Evolutionary conservation across 2,797 vertebrate species (phyloP), one percentile per base, ranked within the genome.

Genomic region (Peromyscus melanophrys): DNA sequence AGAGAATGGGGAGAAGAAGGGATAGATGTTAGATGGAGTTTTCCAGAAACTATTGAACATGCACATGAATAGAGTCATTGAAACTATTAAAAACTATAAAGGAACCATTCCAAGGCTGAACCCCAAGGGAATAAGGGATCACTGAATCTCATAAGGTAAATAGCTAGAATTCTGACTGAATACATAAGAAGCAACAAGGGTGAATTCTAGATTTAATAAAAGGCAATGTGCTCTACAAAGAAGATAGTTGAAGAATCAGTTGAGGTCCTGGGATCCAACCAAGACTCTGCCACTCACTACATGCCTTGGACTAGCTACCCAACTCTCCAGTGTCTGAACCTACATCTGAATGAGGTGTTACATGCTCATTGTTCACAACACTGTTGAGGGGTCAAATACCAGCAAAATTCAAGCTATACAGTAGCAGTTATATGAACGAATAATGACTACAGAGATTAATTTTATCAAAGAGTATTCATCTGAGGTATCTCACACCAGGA

Each of bases 1-100:
- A 99, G 98, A 99, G 99, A 99, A 99, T 98, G 98, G 98, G 98
- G 98, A 98, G 95, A 95, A 99, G 98, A 99, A 98, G 96, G 98
- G 97, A 97, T 97, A 98, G 49, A 97, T 90, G 98, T 99, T 99
- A 99, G 99, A 99, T 96, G 98, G 95, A 97, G 88, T 93, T 95
- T 98, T 93, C 93, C 94, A 97, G 95, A 97, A 97, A 97, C 92
- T 65, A 84, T 65, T 71, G 91, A 82, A 67, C 31, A 88, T 96
- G 95, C 11, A 90, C 94, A 97, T 29, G 75, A 98, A 95, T n/a
- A 95, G 34, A 63, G 49, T 65, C 95, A 97, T 6, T 92, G 97
- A 84, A 92, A 95, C 65, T n/a, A 67, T 81, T 96, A 55, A 83
- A 97, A 96, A 83, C 93, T 83, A 94, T 46, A 76, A 96, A 86